Conservation (phyloP, 2,888 invertebrate species). For the Timandra comae region DNA sequence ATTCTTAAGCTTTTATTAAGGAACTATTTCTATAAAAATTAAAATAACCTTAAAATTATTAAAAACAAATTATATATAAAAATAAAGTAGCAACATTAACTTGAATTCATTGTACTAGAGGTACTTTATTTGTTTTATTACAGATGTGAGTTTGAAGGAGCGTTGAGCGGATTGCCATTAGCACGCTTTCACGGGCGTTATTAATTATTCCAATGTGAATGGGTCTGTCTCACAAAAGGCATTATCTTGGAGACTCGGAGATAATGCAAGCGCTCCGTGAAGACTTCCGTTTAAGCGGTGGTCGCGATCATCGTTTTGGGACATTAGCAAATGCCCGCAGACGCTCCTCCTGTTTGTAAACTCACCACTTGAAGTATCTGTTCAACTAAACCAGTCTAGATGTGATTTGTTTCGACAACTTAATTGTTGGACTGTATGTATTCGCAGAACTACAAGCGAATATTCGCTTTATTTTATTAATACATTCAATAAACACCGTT, state of each 20-base stretch:
- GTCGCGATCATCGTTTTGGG: constrained; percentile 1
- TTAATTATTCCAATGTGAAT: constrained; percentile 62
- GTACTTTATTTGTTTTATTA: too few relatives aligned
- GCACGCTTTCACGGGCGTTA: constrained; percentile 42
- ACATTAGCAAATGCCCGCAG: constrained; percentile 1
- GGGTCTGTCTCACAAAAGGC: constrained; percentile 53
- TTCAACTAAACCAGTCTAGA: constrained; percentile 1
- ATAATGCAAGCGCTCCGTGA: constrained; percentile 38
- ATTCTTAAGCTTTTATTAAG: too few relatives aligned
- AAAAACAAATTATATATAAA: too few relatives aligned
- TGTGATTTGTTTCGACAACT: too few relatives aligned
- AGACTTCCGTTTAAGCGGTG: constrained; percentile 16
- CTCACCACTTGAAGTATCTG: not conserved
- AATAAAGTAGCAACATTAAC: too few relatives aligned
- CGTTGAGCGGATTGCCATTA: constrained; percentile 26
- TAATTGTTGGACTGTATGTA: too few relatives aligned
- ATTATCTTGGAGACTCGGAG: constrained; percentile 50
- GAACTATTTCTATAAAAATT: too few relatives aligned
- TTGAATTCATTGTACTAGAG: too few relatives aligned
- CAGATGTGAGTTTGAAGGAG: constrained; percentile 9
- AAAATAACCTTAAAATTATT: too few relatives aligned
- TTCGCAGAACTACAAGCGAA: too few relatives aligned
- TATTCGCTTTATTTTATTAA: too few relatives aligned
- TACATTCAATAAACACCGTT: too few relatives aligned
- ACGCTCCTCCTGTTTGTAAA: not conserved